These are phyloP conservation scores for Cheilosia urbana DNA, from an alignment of 2,888 invertebrate species.

Conservation along the genomic window DNA sequence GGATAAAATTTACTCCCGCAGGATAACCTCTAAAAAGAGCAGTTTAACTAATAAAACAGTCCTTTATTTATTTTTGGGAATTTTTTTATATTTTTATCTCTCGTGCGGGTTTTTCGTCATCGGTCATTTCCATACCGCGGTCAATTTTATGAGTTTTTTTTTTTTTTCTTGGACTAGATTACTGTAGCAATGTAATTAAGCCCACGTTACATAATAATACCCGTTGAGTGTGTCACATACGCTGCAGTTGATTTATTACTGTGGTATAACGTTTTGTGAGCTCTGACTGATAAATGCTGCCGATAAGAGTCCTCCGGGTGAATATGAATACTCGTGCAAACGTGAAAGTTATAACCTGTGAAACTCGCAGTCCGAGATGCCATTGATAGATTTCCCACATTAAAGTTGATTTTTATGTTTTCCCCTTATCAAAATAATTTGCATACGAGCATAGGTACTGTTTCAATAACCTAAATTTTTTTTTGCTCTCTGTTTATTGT, in stretches of 20 bases:
- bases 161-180: slow-evolving; percentile 22
- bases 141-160: slow-evolving; percentile 39
- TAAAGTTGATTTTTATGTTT: slow-evolving; percentile 50
- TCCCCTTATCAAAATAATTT: slow-evolving; percentile 24
- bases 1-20: not conserved
- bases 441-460: slow-evolving; percentile 18
- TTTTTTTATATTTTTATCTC: slow-evolving; percentile 47
- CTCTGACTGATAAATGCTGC: slow-evolving; percentile 63
- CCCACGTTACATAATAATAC: slow-evolving; percentile 32
- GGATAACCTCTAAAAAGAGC: slow-evolving; percentile 28
- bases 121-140: slow-evolving; percentile 47
- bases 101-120: not conserved
- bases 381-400: slow-evolving; percentile 65
- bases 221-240: slow-evolving; percentile 37
- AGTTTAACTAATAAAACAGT: slow-evolving; percentile 28
- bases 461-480: not conserved
- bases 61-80: slow-evolving; percentile 34
- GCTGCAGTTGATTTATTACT: slow-evolving; percentile 57
- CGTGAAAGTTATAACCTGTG: slow-evolving; percentile 60
- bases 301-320: slow-evolving; percentile 39
- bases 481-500: not conserved
- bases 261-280: slow-evolving; percentile 60
- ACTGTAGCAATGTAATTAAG: slow-evolving; percentile 54
- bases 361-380: slow-evolving; percentile 20
- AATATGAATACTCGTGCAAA: too few species aligned